Conservation (phyloP, 2,797 vertebrate species). For the Rhinella marina region DNA sequence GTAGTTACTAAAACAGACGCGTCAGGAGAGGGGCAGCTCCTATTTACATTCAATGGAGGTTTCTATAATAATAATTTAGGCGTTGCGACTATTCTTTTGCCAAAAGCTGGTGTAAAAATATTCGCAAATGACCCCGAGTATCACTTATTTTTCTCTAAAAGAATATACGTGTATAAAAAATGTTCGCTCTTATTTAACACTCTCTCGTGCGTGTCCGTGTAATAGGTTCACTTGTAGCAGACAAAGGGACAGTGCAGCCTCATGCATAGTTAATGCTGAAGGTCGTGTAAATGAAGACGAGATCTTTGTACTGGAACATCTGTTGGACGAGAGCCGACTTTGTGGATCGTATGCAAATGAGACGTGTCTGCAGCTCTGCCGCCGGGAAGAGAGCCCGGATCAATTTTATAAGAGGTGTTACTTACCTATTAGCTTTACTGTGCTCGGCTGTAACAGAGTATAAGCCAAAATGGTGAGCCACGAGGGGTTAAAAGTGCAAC, state of each 20-base stretch:
- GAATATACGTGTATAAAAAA: not conserved
- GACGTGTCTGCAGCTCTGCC: not conserved
- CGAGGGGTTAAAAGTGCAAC: not conserved
- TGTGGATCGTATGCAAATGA: slow-evolving; percentile 6
- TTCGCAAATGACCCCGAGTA: too few species aligned
- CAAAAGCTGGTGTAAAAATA: too few species aligned
- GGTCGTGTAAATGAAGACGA: slow-evolving; percentile 31
- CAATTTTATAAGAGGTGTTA: not conserved
- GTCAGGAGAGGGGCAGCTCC: too few species aligned
- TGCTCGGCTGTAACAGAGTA: too few species aligned
- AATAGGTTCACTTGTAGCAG: slow-evolving; percentile 44
- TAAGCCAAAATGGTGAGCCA: not conserved
- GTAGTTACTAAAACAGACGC: too few species aligned
- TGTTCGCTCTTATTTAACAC: not conserved
- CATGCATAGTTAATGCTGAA: slow-evolving; percentile 43
- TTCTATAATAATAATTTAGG: too few species aligned
- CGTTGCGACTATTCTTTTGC: too few species aligned
- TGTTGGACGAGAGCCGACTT: not conserved
- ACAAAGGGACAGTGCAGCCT: slow-evolving; percentile 38
- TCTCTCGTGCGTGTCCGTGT: slow-evolving; percentile 14
- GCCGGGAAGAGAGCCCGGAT: not conserved
- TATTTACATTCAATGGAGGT: too few species aligned
- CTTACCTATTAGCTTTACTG: not conserved
- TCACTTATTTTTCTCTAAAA: not conserved
- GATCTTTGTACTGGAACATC: slow-evolving; percentile 46